Percentiles rank a stretch among this genome's conserved stretches.
These are phyloP conservation scores for Acleris sparsana DNA, from an alignment of 2,888 invertebrate genomes.

Conservation along the genomic window DNA sequence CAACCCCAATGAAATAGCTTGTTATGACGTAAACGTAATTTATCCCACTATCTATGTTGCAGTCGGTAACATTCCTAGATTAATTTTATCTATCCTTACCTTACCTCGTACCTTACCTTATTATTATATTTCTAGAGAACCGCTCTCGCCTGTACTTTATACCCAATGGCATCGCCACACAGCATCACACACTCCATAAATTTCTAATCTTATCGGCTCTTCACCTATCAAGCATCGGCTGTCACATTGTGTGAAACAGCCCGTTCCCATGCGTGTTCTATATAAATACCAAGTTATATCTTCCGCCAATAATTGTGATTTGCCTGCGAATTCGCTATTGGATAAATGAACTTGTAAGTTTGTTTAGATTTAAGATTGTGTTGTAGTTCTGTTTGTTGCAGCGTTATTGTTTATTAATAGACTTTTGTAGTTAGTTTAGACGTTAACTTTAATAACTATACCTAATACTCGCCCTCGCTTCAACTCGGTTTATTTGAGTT, in stretches of 20 bases:
- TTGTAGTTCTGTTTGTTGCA: slow-evolving; percentile 3
- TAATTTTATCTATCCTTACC: too few species aligned
- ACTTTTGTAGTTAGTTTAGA: too few species aligned
- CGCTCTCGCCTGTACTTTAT: not conserved
- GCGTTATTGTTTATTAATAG: too few species aligned
- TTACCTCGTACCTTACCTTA: too few species aligned
- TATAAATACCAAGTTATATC: slow-evolving; percentile 25
- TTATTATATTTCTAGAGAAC: not conserved
- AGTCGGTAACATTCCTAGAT: too few species aligned
- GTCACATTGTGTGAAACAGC: slow-evolving; percentile 18
- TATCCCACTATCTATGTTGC: too few species aligned
- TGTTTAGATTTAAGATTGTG: slow-evolving; percentile 15
- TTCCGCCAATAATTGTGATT: slow-evolving; percentile 11
- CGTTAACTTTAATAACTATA: too few species aligned
- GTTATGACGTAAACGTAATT: too few species aligned
- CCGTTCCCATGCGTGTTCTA: slow-evolving; percentile 28
- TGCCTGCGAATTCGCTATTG: slow-evolving; percentile 4
- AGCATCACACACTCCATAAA: slow-evolving; percentile 17
- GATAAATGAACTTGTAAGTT: slow-evolving; percentile 5
- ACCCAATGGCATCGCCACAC: not conserved
- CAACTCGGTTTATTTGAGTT: too few species aligned
- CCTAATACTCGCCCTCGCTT: too few species aligned
- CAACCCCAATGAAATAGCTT: too few species aligned
- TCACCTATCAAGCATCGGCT: slow-evolving; percentile 4
- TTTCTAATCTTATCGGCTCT: slow-evolving; percentile 36